These are phyloP conservation scores for Ichneumoninae sp. DNA, from an alignment of 2,888 invertebrate species.

Conservation along the genomic window DNA sequence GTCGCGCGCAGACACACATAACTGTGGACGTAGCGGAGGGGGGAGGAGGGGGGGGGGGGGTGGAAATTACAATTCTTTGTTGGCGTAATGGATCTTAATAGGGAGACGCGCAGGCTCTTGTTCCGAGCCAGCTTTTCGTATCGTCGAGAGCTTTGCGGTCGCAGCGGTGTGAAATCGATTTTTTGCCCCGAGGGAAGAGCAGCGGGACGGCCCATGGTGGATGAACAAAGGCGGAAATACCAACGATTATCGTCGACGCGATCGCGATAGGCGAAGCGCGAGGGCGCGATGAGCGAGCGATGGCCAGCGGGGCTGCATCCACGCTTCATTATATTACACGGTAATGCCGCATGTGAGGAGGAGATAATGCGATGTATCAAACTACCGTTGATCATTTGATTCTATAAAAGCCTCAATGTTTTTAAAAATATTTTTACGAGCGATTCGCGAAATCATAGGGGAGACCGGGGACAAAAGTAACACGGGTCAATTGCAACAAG, in stretches of 20 bases:
- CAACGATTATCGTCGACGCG: constrained; percentile 56
- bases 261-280: constrained; percentile 62
- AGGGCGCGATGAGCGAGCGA: constrained; percentile 46
- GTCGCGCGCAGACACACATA: constrained; percentile 12
- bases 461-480: no score
- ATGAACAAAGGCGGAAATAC: constrained; percentile 56
- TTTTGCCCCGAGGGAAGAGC: constrained; percentile 15
- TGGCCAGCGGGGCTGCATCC: background rate
- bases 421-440: background rate
- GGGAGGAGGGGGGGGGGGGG: background rate
- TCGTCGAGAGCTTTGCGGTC: background rate
- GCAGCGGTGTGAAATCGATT: constrained; percentile 45
- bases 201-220: background rate
- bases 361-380: constrained; percentile 1
- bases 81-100: constrained; percentile 57
- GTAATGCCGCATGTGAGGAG: constrained; percentile 12
- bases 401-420: background rate
- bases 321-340: constrained; percentile 40
- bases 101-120: constrained; percentile 26
- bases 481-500: no score
- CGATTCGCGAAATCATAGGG: background rate
- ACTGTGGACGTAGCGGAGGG: background rate
- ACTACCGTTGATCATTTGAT: constrained; percentile 6
- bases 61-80: constrained; percentile 61
- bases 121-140: background rate